These are phyloP conservation scores for Chrysodeixis includens DNA, from an alignment of 2,888 invertebrate genomes.

Conservation along the genomic window DNA sequence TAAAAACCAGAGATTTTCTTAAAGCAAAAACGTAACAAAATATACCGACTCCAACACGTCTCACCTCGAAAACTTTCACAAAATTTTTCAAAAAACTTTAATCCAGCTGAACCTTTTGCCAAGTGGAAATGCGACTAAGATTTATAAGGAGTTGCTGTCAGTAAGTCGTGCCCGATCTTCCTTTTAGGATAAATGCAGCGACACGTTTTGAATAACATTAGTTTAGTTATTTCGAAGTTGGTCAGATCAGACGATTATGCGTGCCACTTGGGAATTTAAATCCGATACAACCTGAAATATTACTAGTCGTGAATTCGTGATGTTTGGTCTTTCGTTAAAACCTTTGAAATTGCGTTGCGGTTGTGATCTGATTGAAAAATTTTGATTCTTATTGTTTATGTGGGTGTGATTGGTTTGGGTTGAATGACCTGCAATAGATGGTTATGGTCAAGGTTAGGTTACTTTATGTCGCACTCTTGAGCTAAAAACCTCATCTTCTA, in stretches of 20 bases:
- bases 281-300: constrained; percentile 49
- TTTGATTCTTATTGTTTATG: constrained; percentile 7
- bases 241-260: constrained; percentile 52
- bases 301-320: constrained; percentile 25
- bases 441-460: too few relatives aligned
- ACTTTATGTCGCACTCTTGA: too few relatives aligned
- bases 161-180: constrained; percentile 85
- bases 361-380: constrained; percentile 17
- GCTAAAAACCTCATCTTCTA: too few relatives aligned
- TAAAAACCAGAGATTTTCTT: not conserved
- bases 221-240: constrained; percentile 61
- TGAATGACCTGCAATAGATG: not conserved
- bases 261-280: constrained; percentile 47
- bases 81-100: constrained; percentile 41
- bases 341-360: constrained; percentile 26
- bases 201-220: constrained; percentile 87
- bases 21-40: not conserved
- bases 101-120: constrained; percentile 31
- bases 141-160: constrained; percentile 80
- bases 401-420: not conserved
- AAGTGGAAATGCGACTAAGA: constrained; percentile 60
- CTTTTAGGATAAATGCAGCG: constrained; percentile 85
- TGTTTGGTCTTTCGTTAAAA: constrained; percentile 22
- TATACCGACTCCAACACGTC: constrained; percentile 6
- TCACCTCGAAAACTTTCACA: constrained; percentile 13